phyloP scores from a whole-genome alignment of 2,113 vertebrate species.

The Equus przewalskii region DNA sequence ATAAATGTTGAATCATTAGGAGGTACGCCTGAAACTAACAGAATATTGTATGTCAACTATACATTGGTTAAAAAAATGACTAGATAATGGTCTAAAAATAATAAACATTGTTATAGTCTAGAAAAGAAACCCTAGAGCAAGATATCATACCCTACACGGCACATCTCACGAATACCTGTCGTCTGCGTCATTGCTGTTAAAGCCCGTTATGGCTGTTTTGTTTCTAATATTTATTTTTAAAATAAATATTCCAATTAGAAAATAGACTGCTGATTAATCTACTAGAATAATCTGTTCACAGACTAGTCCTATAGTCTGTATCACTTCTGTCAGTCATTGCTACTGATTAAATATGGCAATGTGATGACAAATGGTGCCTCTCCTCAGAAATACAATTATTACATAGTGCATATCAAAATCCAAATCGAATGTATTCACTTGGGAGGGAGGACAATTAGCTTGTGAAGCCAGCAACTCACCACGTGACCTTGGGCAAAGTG shows the following conservation, averaged over 20 bases:
- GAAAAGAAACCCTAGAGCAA: neutral
- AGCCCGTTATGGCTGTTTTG: neutral
- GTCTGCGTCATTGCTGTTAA: neutral
- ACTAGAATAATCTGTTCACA: neutral
- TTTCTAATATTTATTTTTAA: slow-evolving; percentile 36
- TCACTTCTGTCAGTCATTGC: neutral
- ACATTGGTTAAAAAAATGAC: no score
- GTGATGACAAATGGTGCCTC: neutral
- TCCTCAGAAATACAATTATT: neutral
- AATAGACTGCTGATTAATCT: neutral
- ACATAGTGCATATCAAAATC: neutral
- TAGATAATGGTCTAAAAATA: no score
- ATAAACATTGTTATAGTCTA: no score
- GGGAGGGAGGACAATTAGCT: neutral
- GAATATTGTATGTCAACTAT: no score
- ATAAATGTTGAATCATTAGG: no score
- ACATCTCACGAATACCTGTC: neutral
- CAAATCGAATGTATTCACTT: neutral
- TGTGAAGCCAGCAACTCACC: neutral
- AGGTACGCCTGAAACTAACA: no score
- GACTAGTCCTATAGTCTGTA: neutral
- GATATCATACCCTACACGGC: neutral
- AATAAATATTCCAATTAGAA: slow-evolving; percentile 39
- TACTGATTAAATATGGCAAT: neutral
- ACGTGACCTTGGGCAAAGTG: neutral